Evolutionary conservation across 1,140 invertebrate species (phyloP).

Genomic region (Saccostrea cuccullata): DNA sequence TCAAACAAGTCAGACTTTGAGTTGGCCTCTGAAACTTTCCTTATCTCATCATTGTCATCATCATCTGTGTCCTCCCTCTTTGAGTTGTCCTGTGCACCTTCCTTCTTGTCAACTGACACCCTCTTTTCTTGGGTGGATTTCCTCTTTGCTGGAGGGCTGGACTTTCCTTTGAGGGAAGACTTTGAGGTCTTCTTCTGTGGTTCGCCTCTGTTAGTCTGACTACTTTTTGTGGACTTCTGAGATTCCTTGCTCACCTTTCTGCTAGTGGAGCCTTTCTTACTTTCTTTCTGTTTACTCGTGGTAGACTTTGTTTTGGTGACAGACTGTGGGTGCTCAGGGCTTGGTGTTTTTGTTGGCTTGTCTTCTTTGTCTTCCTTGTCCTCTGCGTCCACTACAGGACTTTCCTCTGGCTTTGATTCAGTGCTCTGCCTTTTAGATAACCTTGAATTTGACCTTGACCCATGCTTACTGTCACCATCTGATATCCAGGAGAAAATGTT

Average conservation of each 20-base stretch:
- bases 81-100: background rate
- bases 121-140: background rate
- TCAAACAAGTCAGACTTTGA: background rate
- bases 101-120: background rate
- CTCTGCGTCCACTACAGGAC: background rate
- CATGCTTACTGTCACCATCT: background rate
- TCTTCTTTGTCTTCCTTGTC: background rate
- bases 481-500: background rate
- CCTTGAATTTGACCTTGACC: background rate
- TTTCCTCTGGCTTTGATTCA: background rate
- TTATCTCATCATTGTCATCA: constrained; percentile 31
- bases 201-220: background rate
- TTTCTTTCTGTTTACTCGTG: background rate
- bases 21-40: constrained; percentile 15
- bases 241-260: constrained; percentile 14
- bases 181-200: constrained; percentile 19
- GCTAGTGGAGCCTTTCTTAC: background rate
- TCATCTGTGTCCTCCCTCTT: background rate
- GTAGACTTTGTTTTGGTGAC: background rate
- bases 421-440: constrained; percentile 1
- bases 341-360: constrained; percentile 7
- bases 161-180: background rate
- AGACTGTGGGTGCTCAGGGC: background rate
- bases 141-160: background rate
- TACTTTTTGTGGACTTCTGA: background rate